These are phyloP conservation scores for Ganaspis brasiliensis DNA, from an alignment of 2,888 invertebrate species.

Conservation along the genomic window DNA sequence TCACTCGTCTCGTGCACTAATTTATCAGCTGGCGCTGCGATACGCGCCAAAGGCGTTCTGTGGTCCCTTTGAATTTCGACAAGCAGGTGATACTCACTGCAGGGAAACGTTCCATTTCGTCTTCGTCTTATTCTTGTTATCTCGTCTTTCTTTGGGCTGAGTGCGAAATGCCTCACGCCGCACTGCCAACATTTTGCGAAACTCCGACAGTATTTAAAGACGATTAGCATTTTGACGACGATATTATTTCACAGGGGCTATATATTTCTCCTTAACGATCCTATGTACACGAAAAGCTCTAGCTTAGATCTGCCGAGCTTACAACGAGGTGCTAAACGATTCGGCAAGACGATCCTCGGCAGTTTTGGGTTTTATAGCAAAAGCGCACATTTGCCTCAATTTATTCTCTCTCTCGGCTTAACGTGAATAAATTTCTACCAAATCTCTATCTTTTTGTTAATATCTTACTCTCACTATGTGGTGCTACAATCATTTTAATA, in stretches of 20 bases:
- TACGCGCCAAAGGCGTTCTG: slow-evolving; percentile 48
- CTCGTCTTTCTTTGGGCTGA: slow-evolving; percentile 53
- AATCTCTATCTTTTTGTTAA: background rate
- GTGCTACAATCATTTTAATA: too few species aligned
- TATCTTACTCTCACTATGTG: too few species aligned
- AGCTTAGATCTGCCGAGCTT: background rate
- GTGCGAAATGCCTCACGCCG: slow-evolving; percentile 48
- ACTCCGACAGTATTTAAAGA: slow-evolving; percentile 21
- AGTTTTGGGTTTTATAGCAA: background rate
- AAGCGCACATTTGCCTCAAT: background rate
- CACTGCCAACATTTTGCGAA: slow-evolving; percentile 29
- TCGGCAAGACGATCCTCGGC: background rate
- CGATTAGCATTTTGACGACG: slow-evolving; percentile 42
- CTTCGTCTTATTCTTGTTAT: slow-evolving; percentile 37
- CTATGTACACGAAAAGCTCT: slow-evolving; percentile 17
- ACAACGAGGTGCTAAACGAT: slow-evolving; percentile 26
- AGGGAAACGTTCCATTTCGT: slow-evolving; percentile 61
- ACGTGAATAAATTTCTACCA: too few species aligned
- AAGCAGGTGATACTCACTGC: slow-evolving; percentile 51
- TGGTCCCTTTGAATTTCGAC: slow-evolving; percentile 40
- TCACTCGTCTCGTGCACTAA: slow-evolving; percentile 47
- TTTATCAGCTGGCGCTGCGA: slow-evolving; percentile 51
- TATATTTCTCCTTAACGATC: slow-evolving; percentile 30
- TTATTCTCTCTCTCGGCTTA: background rate
- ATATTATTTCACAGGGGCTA: slow-evolving; percentile 29